A percentile compares a stretch with the other conserved stretches of the same genome.
Conservation (phyloP, 2,113 vertebrate genomes). For the Myotis davidii region DNA sequence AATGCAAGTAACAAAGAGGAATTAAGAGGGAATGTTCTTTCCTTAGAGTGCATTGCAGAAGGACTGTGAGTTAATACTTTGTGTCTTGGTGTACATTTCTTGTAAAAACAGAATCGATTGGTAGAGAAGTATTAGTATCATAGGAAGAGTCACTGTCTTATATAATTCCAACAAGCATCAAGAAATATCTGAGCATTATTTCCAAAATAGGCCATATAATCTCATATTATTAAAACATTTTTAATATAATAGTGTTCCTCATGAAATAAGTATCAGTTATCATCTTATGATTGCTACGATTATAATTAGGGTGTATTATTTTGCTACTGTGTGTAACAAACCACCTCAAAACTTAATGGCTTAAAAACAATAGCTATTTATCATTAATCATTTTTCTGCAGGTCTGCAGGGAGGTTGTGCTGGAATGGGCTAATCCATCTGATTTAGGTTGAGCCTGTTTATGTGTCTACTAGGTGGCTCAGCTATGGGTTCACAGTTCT, state of each 20-base stretch:
- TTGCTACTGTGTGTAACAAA: background rate
- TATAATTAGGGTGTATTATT: background rate
- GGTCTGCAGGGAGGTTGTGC: background rate
- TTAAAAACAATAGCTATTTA: background rate
- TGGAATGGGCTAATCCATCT: background rate
- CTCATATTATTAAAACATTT: background rate
- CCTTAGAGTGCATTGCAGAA: conserved; percentile 96
- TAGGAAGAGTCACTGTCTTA: background rate
- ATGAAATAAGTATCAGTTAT: background rate
- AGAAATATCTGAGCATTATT: conserved; percentile 19
- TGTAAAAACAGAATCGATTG: background rate
- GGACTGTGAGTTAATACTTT: conserved; percentile 92
- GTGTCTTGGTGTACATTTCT: background rate
- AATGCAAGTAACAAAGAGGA: conserved; percentile 91
- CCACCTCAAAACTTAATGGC: background rate
- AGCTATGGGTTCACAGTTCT: background rate
- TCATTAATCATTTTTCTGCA: background rate
- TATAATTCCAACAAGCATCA: background rate
- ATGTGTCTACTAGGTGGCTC: background rate
- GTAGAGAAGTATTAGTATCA: background rate
- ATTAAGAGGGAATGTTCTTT: conserved; percentile 92
- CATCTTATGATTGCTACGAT: background rate
- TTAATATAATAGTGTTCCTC: background rate
- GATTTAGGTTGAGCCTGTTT: background rate
- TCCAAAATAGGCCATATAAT: background rate